Percentiles rank a stretch among this genome's conserved stretches.
These are phyloP conservation scores for Melipona quadrifasciata DNA, from an alignment of 1,140 invertebrate species.

Conservation along the genomic window DNA sequence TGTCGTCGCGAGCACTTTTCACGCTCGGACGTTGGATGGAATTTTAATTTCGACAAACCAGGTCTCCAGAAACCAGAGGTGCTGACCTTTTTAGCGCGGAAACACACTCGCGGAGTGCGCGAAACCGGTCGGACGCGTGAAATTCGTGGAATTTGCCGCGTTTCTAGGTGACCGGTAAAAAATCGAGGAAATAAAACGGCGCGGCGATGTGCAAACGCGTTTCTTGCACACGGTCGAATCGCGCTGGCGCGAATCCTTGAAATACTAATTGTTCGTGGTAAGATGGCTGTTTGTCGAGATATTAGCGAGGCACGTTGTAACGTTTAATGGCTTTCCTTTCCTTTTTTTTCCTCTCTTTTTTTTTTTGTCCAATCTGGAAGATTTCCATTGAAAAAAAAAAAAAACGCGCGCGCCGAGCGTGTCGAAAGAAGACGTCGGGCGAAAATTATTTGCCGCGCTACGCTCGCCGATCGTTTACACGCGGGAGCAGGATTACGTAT, in stretches of 20 bases:
- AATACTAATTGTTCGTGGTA: background rate
- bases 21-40: background rate
- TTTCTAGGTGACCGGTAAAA: background rate
- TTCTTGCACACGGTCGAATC: background rate
- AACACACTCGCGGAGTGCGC: background rate
- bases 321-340: background rate
- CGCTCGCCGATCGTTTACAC: conserved; percentile 39
- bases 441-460: conserved; percentile 23
- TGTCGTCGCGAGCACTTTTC: background rate
- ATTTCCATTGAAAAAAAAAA: background rate
- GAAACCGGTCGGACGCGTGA: background rate
- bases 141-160: conserved; percentile 7
- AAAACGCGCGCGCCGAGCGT: background rate
- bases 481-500: conserved; percentile 48
- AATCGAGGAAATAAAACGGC: background rate
- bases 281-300: background rate
- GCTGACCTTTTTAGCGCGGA: background rate
- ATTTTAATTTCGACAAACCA: background rate
- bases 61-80: background rate
- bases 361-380: background rate
- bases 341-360: background rate
- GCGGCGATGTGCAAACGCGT: background rate
- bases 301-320: background rate
- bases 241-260: background rate
- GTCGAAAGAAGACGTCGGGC: too few species aligned